Evolutionary conservation across 2,113 vertebrate species (phyloP).

Genomic region (Xenus cinereus): DNA sequence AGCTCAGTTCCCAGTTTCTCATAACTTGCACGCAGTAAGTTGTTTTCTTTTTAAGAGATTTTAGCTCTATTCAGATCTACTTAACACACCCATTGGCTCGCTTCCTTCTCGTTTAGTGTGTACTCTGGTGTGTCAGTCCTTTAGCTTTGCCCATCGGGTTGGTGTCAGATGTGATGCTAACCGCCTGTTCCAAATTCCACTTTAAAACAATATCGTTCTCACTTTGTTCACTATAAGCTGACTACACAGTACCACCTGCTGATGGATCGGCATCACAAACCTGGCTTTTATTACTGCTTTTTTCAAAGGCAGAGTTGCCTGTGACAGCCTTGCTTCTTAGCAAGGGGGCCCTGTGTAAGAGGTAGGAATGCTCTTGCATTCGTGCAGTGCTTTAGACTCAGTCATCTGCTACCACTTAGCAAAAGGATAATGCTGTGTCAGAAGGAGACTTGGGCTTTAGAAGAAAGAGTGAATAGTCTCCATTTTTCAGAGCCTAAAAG

Average conservation of each 20-base stretch:
- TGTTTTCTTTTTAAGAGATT: neutral
- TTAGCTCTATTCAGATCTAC: neutral
- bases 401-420: conserved; percentile 58
- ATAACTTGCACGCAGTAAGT: neutral
- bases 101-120: neutral
- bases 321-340: neutral
- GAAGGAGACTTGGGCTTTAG: neutral
- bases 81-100: neutral
- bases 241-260: conserved; percentile 69
- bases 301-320: neutral
- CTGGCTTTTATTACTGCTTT: conserved; percentile 39
- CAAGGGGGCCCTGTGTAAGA: neutral
- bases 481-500: conserved; percentile 1
- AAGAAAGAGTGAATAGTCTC: conserved; percentile 3
- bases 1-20: neutral
- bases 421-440: conserved; percentile 33
- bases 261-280: conserved; percentile 49
- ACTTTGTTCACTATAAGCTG: conserved; percentile 23
- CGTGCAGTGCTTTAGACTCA: neutral
- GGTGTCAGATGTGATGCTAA: neutral
- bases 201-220: neutral
- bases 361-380: conserved; percentile 1
- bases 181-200: neutral
- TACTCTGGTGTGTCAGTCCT: neutral
- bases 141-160: neutral